Conservation (phyloP, 2,113 vertebrate genomes). For the Bufo gargarizans region DNA sequence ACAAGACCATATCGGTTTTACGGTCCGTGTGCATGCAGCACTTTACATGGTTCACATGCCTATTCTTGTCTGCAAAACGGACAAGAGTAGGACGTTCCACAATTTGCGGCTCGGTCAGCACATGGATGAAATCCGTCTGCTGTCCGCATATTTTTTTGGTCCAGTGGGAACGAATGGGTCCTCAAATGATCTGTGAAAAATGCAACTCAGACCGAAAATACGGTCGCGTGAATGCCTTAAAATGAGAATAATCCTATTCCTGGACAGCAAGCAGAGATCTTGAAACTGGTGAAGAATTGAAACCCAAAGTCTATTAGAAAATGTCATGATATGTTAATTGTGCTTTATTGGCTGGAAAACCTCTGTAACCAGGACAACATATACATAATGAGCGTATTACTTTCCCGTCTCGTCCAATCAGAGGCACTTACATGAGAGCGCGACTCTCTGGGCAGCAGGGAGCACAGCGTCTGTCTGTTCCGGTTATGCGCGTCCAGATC, state of each 20-base stretch:
- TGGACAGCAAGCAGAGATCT: not conserved
- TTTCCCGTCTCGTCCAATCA: not conserved
- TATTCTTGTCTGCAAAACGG: too few relatives aligned
- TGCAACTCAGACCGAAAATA: not conserved
- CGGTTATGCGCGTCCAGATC: conserved; percentile 97
- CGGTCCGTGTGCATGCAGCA: too few relatives aligned
- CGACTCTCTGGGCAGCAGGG: conserved; percentile 91
- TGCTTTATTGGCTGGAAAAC: not conserved
- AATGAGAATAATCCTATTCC: not conserved
- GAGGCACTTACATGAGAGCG: conserved; percentile 89
- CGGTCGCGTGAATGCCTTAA: not conserved
- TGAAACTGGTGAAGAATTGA: not conserved
- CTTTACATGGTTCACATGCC: too few relatives aligned
- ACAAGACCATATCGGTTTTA: too few relatives aligned
- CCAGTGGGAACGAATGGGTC: too few relatives aligned
- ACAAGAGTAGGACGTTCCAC: too few relatives aligned
- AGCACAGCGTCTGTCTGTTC: conserved; percentile 93
- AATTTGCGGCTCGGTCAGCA: too few relatives aligned
- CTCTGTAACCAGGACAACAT: not conserved
- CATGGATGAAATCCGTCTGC: too few relatives aligned
- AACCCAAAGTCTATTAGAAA: not conserved
- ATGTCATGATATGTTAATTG: too few relatives aligned
- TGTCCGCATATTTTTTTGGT: too few relatives aligned
- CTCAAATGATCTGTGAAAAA: too few relatives aligned
- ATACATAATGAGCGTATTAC: not conserved